Percentiles rank a stretch among this genome's conserved stretches.
Evolutionary conservation across 2,113 vertebrate genomes (phyloP).

Genomic region (Proteles cristata): DNA sequence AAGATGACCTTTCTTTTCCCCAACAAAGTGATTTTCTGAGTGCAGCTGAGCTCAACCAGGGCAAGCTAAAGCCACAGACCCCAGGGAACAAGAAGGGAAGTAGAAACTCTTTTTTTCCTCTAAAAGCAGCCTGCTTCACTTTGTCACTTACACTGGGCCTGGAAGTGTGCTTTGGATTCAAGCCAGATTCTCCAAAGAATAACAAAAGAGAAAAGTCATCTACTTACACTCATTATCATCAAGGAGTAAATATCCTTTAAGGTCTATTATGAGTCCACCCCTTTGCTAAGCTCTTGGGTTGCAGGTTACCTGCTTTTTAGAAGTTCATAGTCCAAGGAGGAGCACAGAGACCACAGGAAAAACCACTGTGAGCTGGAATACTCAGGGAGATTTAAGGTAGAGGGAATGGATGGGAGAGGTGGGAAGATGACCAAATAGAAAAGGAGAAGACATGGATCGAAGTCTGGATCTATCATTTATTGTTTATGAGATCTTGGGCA

Average conservation of each 20-base stretch:
- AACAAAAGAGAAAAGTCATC: constrained; percentile 38
- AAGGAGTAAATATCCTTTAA: neutral
- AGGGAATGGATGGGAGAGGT: neutral
- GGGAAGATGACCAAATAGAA: neutral
- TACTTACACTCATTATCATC: neutral
- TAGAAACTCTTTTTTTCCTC: neutral
- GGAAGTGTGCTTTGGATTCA: neutral
- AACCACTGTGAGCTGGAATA: neutral
- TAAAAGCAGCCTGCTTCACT: neutral
- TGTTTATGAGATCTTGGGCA: neutral
- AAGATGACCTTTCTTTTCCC: constrained; percentile 17
- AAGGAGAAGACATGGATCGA: neutral
- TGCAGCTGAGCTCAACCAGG: neutral
- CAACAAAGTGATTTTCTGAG: constrained; percentile 35
- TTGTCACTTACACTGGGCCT: neutral
- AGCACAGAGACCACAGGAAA: neutral
- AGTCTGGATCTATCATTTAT: constrained; percentile 8
- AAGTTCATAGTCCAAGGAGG: neutral
- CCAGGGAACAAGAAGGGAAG: neutral
- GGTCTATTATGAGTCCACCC: neutral
- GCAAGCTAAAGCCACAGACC: neutral
- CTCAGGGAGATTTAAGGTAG: constrained; percentile 4
- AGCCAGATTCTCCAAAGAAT: constrained; percentile 22
- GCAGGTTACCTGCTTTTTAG: neutral
- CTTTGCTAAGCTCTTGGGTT: constrained; percentile 29